These are phyloP conservation scores for human DNA, from an alignment of 2,113 vertebrate genomes.

Conservation along the genomic window DNA sequence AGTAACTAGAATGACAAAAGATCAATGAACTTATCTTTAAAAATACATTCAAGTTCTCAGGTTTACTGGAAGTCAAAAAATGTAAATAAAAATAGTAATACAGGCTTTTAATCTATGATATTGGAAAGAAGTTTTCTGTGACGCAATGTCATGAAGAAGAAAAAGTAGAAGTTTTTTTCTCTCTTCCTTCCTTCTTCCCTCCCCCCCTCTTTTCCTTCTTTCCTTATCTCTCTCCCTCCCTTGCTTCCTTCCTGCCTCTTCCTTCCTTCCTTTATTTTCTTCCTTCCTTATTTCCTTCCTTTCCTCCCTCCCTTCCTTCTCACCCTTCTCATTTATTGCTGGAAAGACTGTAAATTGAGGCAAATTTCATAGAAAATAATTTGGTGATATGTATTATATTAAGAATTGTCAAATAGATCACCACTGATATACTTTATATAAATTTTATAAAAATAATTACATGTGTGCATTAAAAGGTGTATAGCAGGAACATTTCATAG, in stretches of 20 bases:
- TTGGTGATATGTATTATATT: background rate
- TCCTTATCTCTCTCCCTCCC: too few relatives aligned
- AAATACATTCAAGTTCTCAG: background rate
- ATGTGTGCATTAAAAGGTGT: background rate
- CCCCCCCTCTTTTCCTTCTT: too few relatives aligned
- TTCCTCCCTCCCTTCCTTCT: too few relatives aligned
- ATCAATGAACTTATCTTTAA: background rate
- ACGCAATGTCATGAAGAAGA: background rate
- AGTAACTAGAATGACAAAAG: background rate
- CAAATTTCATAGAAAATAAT: background rate
- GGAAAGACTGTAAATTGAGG: background rate
- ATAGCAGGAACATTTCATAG: background rate
- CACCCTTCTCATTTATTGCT: background rate
- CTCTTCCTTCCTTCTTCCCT: too few relatives aligned
- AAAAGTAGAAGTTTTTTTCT: background rate
- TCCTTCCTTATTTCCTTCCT: too few relatives aligned
- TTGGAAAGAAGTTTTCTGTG: background rate
- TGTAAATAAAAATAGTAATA: background rate
- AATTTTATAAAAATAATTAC: background rate
- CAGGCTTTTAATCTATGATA: background rate
- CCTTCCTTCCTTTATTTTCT: too few relatives aligned
- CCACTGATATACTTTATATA: background rate
- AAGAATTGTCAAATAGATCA: background rate
- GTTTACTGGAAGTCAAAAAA: background rate
- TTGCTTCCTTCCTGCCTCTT: too few relatives aligned